A percentile compares a stretch with the other conserved stretches of the same genome.
These are phyloP conservation scores for Drosophila arizonae DNA, from an alignment of 1,140 invertebrate genomes.

Conservation along the genomic window DNA sequence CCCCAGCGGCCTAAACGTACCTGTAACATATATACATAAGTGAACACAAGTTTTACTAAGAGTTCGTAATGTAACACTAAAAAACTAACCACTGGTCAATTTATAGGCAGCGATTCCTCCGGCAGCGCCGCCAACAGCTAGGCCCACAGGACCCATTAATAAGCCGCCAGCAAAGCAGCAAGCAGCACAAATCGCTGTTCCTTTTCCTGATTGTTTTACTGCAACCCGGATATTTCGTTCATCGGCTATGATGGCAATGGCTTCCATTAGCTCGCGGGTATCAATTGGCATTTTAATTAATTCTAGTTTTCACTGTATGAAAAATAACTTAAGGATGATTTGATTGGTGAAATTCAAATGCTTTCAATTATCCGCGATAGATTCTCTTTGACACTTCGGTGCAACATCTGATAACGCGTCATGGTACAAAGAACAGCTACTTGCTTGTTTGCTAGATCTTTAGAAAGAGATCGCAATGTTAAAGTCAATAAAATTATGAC, in stretches of 20 bases:
- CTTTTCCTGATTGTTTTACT: slow-evolving; percentile 73
- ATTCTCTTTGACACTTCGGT: neutral
- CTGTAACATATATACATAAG: slow-evolving; percentile 28
- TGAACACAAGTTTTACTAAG: neutral
- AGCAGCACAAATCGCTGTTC: slow-evolving; percentile 73
- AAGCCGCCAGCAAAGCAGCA: slow-evolving; percentile 74
- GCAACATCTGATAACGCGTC: slow-evolving; percentile 10
- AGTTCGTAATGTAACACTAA: no score
- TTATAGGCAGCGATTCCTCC: slow-evolving; percentile 76
- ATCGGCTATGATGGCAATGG: slow-evolving; percentile 72
- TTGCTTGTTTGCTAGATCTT: neutral
- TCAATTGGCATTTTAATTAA: slow-evolving; percentile 70
- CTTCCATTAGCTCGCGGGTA: slow-evolving; percentile 73
- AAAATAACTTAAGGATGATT: neutral
- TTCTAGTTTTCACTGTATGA: neutral
- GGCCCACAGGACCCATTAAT: slow-evolving; percentile 69
- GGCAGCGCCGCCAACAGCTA: slow-evolving; percentile 73
- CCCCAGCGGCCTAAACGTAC: slow-evolving; percentile 67
- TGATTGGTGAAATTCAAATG: neutral
- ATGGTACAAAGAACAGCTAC: slow-evolving; percentile 27
- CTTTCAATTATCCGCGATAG: no score
- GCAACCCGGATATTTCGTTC: slow-evolving; percentile 71
- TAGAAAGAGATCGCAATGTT: slow-evolving; percentile 7
- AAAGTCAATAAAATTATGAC: neutral
- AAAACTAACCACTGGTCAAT: slow-evolving; percentile 64